Evolutionary conservation across 2,797 vertebrate species (phyloP).

Genomic region (Parauchenoglanis punctatus): DNA sequence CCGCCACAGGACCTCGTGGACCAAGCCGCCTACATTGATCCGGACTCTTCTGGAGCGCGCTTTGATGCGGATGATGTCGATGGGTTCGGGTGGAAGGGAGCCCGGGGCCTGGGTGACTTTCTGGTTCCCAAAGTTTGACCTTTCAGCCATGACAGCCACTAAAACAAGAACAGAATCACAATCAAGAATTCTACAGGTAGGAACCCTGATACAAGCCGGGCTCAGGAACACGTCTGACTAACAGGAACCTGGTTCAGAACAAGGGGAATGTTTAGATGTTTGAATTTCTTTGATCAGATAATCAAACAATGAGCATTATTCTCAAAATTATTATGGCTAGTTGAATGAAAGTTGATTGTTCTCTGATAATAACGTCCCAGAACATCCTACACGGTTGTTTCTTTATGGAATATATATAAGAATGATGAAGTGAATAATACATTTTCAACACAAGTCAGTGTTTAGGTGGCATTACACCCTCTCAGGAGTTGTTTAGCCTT

Average conservation of each 20-base stretch:
- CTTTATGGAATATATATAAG: neutral
- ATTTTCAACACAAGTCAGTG: neutral
- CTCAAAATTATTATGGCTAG: neutral
- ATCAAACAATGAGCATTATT: neutral
- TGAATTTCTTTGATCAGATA: neutral
- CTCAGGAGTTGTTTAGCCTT: neutral
- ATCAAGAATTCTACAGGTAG: constrained; percentile 24
- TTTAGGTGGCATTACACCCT: too few relatives aligned
- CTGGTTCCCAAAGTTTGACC: constrained; percentile 69
- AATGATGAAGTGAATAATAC: neutral
- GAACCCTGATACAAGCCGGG: neutral
- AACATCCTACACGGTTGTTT: neutral
- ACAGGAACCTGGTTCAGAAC: neutral
- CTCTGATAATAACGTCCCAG: neutral
- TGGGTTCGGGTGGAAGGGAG: constrained; percentile 91
- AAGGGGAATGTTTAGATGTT: neutral
- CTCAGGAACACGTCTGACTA: neutral
- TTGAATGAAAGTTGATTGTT: neutral
- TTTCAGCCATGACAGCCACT: constrained; percentile 84
- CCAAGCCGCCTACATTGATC: constrained; percentile 93
- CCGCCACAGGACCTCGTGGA: constrained; percentile 95
- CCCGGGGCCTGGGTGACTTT: constrained; percentile 69
- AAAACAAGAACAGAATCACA: constrained; percentile 28
- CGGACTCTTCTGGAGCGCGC: constrained; percentile 87
- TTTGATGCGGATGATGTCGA: constrained; percentile 93